phyloP scores from a whole-genome alignment of 2,113 vertebrate species.

The Corvus moneduloides region DNA sequence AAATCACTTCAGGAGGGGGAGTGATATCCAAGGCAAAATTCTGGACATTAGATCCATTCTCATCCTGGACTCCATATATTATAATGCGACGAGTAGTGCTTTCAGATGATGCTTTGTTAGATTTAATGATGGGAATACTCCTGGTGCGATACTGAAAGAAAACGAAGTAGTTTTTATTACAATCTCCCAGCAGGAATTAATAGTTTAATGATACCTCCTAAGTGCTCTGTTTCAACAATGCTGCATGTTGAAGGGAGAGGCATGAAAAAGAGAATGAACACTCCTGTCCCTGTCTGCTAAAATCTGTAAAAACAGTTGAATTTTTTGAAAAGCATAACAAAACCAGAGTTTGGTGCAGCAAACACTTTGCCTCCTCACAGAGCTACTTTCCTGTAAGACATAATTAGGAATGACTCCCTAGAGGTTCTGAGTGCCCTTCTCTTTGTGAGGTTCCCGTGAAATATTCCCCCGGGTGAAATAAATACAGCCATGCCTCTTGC shows the following conservation, averaged over 20 bases:
- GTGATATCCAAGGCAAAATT: constrained; percentile 94
- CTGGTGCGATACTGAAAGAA: constrained; percentile 89
- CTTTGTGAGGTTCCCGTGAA: neutral
- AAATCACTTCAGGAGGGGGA: constrained; percentile 88
- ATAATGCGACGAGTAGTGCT: constrained; percentile 79
- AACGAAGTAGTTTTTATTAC: neutral
- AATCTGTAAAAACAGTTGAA: neutral
- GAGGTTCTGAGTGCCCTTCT: neutral
- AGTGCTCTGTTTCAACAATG: neutral
- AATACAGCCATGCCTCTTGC: neutral
- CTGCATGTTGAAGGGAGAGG: neutral
- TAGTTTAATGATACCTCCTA: neutral
- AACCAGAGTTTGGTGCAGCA: neutral
- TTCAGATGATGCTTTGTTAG: constrained; percentile 77
- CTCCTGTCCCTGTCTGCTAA: neutral
- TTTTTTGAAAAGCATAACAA: neutral
- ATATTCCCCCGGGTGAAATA: neutral
- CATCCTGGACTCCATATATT: constrained; percentile 90
- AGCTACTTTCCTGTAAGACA: neutral
- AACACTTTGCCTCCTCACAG: neutral
- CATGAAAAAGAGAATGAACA: neutral
- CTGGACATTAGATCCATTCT: constrained; percentile 88
- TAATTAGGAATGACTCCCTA: neutral
- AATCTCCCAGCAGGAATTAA: neutral
- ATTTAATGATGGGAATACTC: constrained; percentile 82